Base-by-base conservation (phyloP, 2,113 vertebrate species). In the Trochalopteron elliotii region DNA sequence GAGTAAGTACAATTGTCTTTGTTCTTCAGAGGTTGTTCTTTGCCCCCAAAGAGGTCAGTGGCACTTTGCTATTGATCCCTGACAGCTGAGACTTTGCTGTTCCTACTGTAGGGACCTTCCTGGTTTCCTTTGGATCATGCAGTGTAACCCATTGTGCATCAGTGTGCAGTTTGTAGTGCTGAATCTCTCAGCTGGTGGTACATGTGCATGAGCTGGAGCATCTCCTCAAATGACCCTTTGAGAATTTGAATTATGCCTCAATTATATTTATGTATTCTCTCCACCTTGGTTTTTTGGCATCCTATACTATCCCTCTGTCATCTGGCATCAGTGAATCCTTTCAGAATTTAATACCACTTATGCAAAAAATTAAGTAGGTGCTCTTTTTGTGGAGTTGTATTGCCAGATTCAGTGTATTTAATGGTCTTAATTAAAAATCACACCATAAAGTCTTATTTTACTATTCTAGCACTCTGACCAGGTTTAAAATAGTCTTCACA, bases 41-140 rank as follows among this genome's bases (percentile, higher is more conserved):
- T 76, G n/a, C 31, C 60, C 45, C 56, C 12, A 35, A 56, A 87
- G 72, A 69, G 42, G 18, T 50, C 64, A 81, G 25, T 28, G 47
- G 30, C 60, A n/a, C 70, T 85, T 79, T 44, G 52, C 45, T 61
- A n/a, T 44, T 74, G 35, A 31, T 63, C 79, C n/a, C 76, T 72
- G 57, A 60, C 27, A 78, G 72, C 33, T 6, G 4, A 63, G n/a
- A 49, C 15, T 72, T 68, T 56, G 18, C 31, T 2, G 14, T 81
- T 74, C 68, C 23, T 77, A 30, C 92, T 82, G 23, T 35, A 60
- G 64, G 65, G 53, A 85, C 12, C 17, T n/a, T 63, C 9, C 15
- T 39, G 40, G 8, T 74, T 84, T 53, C 23, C 64, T 93, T 57
- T 0, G 2, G 17, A 17, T 69, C 1, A 2, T 0, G 0, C 50